Evolutionary conservation across 2,797 vertebrate species (phyloP).

Genomic region (Tokudaia tokunoshimensis): DNA sequence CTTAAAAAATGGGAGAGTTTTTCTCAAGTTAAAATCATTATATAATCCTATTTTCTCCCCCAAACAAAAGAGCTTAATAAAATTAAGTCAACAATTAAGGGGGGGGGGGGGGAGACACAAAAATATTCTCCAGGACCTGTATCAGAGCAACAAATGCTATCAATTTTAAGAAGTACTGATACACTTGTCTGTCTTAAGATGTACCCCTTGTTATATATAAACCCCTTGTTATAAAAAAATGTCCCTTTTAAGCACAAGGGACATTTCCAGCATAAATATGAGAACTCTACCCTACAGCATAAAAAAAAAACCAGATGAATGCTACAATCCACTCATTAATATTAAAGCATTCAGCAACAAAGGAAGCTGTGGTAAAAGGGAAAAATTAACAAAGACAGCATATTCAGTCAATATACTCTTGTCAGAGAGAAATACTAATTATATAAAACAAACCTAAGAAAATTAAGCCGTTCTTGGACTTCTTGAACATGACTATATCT

Average conservation of each 20-base stretch:
- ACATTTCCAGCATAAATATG: background rate
- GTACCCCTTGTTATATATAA: background rate
- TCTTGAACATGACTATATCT: constrained; percentile 99
- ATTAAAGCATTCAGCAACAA: constrained; percentile 7
- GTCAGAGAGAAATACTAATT: constrained; percentile 18
- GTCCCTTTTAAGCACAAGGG: background rate
- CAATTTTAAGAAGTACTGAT: constrained; percentile 18
- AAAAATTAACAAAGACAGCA: background rate
- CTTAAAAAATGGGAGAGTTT: constrained; percentile 42
- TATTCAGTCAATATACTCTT: background rate
- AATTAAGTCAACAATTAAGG: constrained; percentile 5
- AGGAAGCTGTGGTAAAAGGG: background rate
- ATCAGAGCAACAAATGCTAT: constrained; percentile 39
- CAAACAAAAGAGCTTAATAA: constrained; percentile 46
- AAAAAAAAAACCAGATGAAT: constrained; percentile 42
- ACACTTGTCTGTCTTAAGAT: constrained; percentile 35
- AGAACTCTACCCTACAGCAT: constrained; percentile 7
- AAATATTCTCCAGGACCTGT: background rate
- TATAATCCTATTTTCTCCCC: background rate
- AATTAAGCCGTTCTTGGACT: constrained; percentile 98
- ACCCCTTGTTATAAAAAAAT: background rate
- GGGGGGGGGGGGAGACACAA: background rate
- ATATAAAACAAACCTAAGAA: constrained; percentile 93
- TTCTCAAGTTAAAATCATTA: background rate
- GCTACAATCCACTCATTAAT: background rate